Evolutionary conservation across 2,888 invertebrate species (phyloP), one percentile per base, ranked within the genome.

Genomic region (Diloba caeruleocephala): DNA sequence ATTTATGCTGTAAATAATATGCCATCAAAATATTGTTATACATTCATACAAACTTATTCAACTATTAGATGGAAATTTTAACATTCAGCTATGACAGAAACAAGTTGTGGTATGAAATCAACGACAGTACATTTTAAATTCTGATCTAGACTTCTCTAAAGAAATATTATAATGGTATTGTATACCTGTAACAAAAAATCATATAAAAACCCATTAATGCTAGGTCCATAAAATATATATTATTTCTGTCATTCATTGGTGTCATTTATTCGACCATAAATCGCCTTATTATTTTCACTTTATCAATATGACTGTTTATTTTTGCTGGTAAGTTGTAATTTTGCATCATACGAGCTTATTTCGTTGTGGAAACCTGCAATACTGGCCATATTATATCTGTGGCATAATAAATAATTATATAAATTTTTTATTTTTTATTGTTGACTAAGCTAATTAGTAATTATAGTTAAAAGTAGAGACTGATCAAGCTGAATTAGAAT

Each of bases 381-480:
- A 72, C 80, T 71, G 67, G 72, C 70, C 63, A n/a, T n/a, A n/a
- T 50, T 59, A 54, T 52, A 45, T 55, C 52, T 39, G 32, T 32
- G 28, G 37, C 45, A 25, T 34, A 31, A 42, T 49, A 25, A 65
- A 38, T 46, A 42, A 32, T 34, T 43, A 36, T 15, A 17, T 48
- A 5, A 7, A 4, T 5, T 21, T 21, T 41, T 54, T 43, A 38
- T 51, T 51, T 42, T 32, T 23, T 13, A 13, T 37, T 26, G n/a
- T 26, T 42, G 36, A 19, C 10, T 15, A 23, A 8, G 36, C 17
- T 19, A 26, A n/a, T n/a, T n/a, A n/a, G n/a, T n/a, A n/a, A n/a
- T 25, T 12, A 29, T 19, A 34, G 8, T 28, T 28, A 8, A 14
- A 31, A 17, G 10, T 26, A 4, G n/a, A 19, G 12, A 25, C 26